phyloP scores from a whole-genome alignment of 1,140 invertebrate species.

The Eulimnadia texana region DNA sequence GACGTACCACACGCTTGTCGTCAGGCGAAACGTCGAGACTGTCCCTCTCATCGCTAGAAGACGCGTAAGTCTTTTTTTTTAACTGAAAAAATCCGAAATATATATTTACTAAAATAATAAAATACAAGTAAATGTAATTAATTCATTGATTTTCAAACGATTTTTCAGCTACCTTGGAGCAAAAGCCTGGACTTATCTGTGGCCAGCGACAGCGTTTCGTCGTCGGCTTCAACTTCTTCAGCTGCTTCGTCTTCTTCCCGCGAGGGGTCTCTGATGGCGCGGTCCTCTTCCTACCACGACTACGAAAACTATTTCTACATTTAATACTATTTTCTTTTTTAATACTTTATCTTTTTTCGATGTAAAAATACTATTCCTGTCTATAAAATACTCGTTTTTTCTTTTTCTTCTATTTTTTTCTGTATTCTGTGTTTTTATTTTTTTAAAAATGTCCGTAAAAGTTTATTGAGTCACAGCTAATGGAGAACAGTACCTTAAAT shows the following conservation, averaged over 20 bases:
- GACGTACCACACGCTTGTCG: constrained; percentile 25
- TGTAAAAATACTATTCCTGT: not conserved
- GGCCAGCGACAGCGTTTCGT: constrained; percentile 7
- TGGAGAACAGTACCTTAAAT: too few species aligned
- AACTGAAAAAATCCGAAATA: not conserved
- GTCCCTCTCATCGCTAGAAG: constrained; percentile 1
- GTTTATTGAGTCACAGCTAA: too few species aligned
- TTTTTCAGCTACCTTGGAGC: constrained; percentile 12
- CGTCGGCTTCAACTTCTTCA: constrained; percentile 4
- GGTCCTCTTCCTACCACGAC: constrained; percentile 14
- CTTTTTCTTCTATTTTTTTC: too few species aligned
- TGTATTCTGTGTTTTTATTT: too few species aligned
- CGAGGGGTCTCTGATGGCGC: not conserved
- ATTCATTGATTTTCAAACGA: too few species aligned
- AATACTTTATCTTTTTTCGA: not conserved
- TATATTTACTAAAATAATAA: not conserved
- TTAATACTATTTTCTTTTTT: not conserved
- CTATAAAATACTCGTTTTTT: too few species aligned
- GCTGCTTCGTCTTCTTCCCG: not conserved
- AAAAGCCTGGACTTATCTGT: constrained; percentile 11
- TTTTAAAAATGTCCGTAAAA: too few species aligned
- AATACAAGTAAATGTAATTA: not conserved
- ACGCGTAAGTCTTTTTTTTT: not conserved
- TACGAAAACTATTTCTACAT: constrained; percentile 17
- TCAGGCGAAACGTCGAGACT: constrained; percentile 23